Conservation (phyloP, 2,797 vertebrate genomes). For the Paedocypris micromegethes region DNA sequence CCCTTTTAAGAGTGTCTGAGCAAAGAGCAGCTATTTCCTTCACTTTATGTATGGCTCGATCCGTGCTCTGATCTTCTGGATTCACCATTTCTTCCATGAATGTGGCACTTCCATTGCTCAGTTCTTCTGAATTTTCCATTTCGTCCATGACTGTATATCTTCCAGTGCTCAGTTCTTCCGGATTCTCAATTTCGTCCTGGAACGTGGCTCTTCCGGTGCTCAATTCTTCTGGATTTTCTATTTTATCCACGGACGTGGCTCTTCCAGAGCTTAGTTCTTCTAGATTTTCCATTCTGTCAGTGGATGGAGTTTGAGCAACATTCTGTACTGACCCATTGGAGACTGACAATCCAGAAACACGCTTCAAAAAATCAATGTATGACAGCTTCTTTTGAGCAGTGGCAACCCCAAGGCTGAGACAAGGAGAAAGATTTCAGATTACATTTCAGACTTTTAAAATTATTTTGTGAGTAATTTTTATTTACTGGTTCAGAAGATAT, state of each 20-base stretch:
- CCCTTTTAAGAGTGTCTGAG: constrained; percentile 53
- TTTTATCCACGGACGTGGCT: constrained; percentile 19
- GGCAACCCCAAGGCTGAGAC: constrained; percentile 61
- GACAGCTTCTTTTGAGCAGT: constrained; percentile 57
- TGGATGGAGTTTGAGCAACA: constrained; percentile 28
- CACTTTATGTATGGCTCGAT: constrained; percentile 48
- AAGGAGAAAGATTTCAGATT: background rate
- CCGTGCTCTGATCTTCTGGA: constrained; percentile 50
- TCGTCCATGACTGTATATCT: constrained; percentile 19
- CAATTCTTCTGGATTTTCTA: constrained; percentile 48
- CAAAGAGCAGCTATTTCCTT: constrained; percentile 54
- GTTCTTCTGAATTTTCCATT: constrained; percentile 43
- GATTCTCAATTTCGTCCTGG: constrained; percentile 34
- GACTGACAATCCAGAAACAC: constrained; percentile 47
- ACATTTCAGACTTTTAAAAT: background rate
- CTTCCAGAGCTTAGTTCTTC: constrained; percentile 48
- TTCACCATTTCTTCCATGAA: constrained; percentile 37
- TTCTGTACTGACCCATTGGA: constrained; percentile 43
- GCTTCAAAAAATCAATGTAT: constrained; percentile 63
- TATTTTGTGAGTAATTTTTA: background rate
- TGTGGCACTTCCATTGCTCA: constrained; percentile 47
- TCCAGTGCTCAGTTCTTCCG: constrained; percentile 49
- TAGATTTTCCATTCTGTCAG: constrained; percentile 40
- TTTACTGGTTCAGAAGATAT: constrained; percentile 58
- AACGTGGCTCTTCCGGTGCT: constrained; percentile 38